A percentile compares a stretch with the other conserved stretches of the same genome.
Conservation (phyloP, 2,113 vertebrate genomes). For the Falcunculus frontatus region DNA sequence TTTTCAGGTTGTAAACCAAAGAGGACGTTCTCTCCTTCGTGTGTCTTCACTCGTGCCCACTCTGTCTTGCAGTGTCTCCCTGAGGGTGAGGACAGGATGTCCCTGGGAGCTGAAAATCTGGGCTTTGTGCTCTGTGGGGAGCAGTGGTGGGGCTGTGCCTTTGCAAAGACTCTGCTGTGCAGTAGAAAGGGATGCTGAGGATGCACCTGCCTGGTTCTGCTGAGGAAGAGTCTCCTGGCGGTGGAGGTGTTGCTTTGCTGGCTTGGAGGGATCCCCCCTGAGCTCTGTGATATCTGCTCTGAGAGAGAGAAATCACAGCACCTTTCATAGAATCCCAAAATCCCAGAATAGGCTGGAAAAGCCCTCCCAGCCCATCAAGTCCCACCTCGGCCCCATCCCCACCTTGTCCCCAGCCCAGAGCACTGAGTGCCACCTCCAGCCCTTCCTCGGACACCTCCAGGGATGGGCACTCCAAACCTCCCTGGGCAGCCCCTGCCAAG, state of each 20-base stretch:
- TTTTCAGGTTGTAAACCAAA: not conserved
- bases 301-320: not conserved
- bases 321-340: no score
- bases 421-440: not conserved
- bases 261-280: not conserved
- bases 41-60: not conserved
- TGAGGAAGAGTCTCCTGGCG: not conserved
- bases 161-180: rapidly evolving
- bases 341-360: not conserved
- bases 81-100: not conserved
- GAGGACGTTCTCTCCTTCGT: not conserved
- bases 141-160: not conserved
- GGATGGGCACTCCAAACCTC: not conserved
- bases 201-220: not conserved
- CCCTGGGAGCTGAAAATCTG: not conserved
- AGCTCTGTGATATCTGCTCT: not conserved
- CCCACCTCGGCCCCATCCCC: rapidly evolving
- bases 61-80: not conserved
- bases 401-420: not conserved
- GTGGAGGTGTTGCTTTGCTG: not conserved
- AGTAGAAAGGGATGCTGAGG: not conserved
- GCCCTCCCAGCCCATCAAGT: rapidly evolving
- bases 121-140: not conserved
- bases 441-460: not conserved
- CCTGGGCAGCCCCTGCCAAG: not conserved